Evolutionary conservation across 2,113 vertebrate species (phyloP).

Genomic region (Saimiri boliviensis): DNA sequence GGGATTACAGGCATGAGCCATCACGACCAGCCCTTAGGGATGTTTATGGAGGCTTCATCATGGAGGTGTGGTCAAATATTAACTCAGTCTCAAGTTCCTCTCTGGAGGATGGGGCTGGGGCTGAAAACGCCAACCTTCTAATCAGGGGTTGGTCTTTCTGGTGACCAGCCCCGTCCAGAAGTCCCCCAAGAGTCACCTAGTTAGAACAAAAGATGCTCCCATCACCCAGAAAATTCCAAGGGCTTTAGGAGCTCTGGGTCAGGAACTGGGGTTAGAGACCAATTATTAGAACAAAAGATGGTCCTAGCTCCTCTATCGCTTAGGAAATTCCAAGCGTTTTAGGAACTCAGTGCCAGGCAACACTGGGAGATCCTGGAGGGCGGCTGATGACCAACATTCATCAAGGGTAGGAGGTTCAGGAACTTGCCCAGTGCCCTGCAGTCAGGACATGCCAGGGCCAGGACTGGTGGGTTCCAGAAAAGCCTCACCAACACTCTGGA

Average conservation of each 20-base stretch:
- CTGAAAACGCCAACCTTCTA: not conserved
- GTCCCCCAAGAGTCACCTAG: not conserved
- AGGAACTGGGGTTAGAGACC: not conserved
- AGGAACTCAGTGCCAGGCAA: not conserved
- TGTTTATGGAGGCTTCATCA: not conserved
- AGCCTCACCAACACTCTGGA: not conserved
- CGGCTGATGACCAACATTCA: not conserved
- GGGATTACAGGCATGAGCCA: no score
- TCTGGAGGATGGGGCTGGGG: no score
- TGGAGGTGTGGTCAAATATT: not conserved
- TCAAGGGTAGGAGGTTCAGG: not conserved
- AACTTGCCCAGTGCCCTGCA: not conserved
- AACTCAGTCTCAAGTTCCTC: not conserved
- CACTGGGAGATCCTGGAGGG: not conserved
- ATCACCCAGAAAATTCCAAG: not conserved
- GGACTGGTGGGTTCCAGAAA: not conserved
- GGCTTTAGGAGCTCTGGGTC: not conserved
- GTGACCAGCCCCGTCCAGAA: not conserved
- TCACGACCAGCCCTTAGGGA: fast-evolving
- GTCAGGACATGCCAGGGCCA: fast-evolving
- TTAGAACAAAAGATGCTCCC: not conserved
- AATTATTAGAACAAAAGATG: not conserved
- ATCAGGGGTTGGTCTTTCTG: not conserved
- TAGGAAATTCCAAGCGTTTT: not conserved
- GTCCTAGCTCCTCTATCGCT: no score